Evolutionary conservation across 2,797 vertebrate species (phyloP), one percentile per base, ranked within the genome.

Genomic region (Aplochiton taeniatus): DNA sequence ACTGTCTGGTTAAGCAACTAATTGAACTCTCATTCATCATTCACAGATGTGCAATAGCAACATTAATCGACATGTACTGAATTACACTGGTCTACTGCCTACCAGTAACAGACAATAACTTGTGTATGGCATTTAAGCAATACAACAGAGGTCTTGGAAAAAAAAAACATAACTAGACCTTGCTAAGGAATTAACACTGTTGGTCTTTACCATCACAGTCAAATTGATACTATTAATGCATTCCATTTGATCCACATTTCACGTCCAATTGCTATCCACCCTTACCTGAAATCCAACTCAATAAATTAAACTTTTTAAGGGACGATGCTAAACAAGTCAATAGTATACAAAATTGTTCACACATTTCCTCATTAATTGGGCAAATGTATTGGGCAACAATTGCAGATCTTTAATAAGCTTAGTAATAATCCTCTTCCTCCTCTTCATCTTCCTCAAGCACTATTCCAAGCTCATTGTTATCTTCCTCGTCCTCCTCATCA

Each of bases 381-480:
- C 63, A 79, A 73, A 71, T 53, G 52, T 41, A 31, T 58, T 66
- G 17, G 31, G 68, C 66, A 47, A 66, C 57, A 60, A 65, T 73
- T 57, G 61, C 51, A 65, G 60, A 65, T n/a, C 20, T 8, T 45
- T 68, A 49, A 49, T 47, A 75, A 68, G 73, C 75, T 89, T 76
- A 90, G 78, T 90, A 92, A 86, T 91, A 55, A 12, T 85, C 78
- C 0, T 90, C 77, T 1, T 85, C 86, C 0, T 92, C 89, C 8
- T 87, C 90, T 16, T 90, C 88, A 8, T 90, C 88, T 10, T 85
- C 90, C 12, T 88, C 90, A 76, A 83, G 87, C 75, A 80, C 81
- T 80, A 87, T 84, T 65, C 76, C 88, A 2, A 90, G 83, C 55
- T 87, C 87, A 14, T 85, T 74, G 12, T 83, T 84, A n/a, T 86